Evolutionary conservation across 2,888 invertebrate species (phyloP).

Genomic region (Heteromyza rotundicornis): DNA sequence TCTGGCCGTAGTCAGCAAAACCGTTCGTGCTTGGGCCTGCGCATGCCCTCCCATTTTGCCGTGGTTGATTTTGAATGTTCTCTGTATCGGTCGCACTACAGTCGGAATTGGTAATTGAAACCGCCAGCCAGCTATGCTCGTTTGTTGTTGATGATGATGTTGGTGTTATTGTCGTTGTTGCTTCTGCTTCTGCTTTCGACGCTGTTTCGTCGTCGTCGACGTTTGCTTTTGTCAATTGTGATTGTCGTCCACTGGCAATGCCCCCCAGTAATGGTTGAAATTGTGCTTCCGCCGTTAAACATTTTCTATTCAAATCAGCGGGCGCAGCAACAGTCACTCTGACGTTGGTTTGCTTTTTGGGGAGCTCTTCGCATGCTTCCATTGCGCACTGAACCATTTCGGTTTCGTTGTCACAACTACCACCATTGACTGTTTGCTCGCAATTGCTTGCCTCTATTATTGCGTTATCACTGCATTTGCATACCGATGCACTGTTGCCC

Average conservation of each 20-base stretch:
- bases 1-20: not conserved
- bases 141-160: constrained; percentile 19
- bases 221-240: constrained; percentile 6
- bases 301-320: not conserved
- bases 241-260: not conserved
- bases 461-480: constrained; percentile 8
- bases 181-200: constrained; percentile 8
- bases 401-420: constrained; percentile 18
- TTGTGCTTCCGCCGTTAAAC: constrained; percentile 1
- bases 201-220: constrained; percentile 7
- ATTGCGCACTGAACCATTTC: constrained; percentile 34
- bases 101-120: constrained; percentile 11
- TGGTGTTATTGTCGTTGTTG: constrained; percentile 18
- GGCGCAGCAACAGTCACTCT: not conserved
- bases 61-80: not conserved
- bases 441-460: constrained; percentile 9
- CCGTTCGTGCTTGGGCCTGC: not conserved
- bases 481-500: not conserved
- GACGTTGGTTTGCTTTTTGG: not conserved
- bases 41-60: not conserved
- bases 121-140: not conserved
- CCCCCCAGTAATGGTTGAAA: not conserved
- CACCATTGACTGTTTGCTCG: constrained; percentile 5
- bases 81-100: not conserved
- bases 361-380: not conserved